phyloP scores from a whole-genome alignment of 2,888 invertebrate species.

The Eupithecia insigniata region DNA sequence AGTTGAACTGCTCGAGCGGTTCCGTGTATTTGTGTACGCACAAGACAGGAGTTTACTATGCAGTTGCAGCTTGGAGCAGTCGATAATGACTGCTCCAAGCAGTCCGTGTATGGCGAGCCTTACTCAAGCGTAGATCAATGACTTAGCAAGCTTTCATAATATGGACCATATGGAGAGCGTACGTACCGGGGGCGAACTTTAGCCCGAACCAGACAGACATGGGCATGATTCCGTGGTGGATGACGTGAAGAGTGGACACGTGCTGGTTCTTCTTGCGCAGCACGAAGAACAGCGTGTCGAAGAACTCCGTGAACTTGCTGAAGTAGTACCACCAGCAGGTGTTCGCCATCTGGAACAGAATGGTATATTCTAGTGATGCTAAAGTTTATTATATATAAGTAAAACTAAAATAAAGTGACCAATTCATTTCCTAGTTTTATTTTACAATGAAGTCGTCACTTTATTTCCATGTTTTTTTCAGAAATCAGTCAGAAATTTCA shows the following conservation, averaged over 20 bases:
- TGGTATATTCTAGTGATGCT: not conserved
- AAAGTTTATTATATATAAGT: no score
- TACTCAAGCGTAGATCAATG: no score
- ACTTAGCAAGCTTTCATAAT: not conserved
- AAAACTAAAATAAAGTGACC: no score
- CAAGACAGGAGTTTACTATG: no score
- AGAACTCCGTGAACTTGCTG: constrained; percentile 98
- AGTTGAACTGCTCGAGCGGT: no score
- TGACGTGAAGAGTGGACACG: constrained; percentile 96
- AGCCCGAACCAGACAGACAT: constrained; percentile 98
- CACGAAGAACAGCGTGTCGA: constrained; percentile 98
- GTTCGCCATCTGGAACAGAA: constrained; percentile 89
- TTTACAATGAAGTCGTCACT: no score
- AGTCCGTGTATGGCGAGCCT: no score
- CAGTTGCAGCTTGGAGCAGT: no score
- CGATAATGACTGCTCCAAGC: no score
- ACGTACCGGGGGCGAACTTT: constrained; percentile 95
- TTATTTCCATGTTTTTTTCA: no score
- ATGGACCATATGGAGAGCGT: not conserved
- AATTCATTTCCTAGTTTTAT: not conserved
- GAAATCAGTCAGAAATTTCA: no score
- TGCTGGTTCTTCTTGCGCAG: constrained; percentile 97
- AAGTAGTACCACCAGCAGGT: constrained; percentile 99
- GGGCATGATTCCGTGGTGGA: constrained; percentile 98
- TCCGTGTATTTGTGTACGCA: no score